Percentiles rank a stretch among this genome's conserved stretches.
Conservation (phyloP, 1,140 invertebrate species). For the Cecropterus lyciades region DNA sequence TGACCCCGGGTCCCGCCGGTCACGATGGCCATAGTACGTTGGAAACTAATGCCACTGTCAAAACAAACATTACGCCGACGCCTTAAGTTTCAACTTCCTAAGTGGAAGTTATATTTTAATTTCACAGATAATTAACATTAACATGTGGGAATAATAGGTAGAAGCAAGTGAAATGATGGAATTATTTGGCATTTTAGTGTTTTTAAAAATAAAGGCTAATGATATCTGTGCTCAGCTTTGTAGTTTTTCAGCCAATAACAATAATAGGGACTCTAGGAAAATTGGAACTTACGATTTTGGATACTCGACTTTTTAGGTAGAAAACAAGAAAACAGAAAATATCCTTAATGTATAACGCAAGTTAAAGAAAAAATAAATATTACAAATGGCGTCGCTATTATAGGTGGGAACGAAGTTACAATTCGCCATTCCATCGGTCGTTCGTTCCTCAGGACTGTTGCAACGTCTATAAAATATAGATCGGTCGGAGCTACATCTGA, state of each 20-base stretch:
- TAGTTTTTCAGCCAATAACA: no score
- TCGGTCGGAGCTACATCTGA: conserved; percentile 57
- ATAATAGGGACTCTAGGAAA: no score
- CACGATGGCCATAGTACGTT: conserved; percentile 25
- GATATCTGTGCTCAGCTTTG: no score
- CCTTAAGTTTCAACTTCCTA: conserved; percentile 1
- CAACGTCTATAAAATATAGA: conserved; percentile 67
- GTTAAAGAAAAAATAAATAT: no score
- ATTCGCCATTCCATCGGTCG: conserved; percentile 14
- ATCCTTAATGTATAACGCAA: no score
- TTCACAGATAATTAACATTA: conserved; percentile 19
- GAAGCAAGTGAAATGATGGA: no score
- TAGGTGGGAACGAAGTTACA: conserved; percentile 21
- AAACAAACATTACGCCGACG: conserved; percentile 39
- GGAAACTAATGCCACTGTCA: conserved; percentile 46
- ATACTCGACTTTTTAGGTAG: no score
- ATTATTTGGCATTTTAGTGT: no score
- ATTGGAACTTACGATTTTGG: no score
- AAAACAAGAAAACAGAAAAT: no score
- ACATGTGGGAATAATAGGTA: not conserved
- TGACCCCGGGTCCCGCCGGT: conserved; percentile 23
- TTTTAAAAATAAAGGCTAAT: no score
- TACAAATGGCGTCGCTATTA: conserved; percentile 2
- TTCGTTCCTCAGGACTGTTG: conserved; percentile 49
- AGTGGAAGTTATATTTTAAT: conserved; percentile 17